Evolutionary conservation across 2,797 vertebrate genomes (phyloP), one percentile per base, ranked within the genome.

Genomic region (Muscicapa comitata): DNA sequence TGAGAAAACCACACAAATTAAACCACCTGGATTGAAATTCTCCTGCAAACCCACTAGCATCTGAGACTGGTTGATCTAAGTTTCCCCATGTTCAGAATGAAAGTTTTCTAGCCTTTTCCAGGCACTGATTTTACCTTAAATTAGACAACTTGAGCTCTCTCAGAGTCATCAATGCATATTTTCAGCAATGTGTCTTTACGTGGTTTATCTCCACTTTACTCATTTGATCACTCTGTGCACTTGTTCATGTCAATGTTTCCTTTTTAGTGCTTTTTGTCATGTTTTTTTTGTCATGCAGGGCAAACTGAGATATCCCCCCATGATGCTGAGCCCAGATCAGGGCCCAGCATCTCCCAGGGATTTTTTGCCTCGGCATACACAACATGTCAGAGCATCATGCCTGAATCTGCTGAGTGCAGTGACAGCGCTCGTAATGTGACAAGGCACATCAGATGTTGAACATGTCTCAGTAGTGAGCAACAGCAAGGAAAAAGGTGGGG

Each of bases 401-500:
- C 78, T 65, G 81, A 23, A 65, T 71, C n/a, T 4, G 0, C 20
- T 2, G 13, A 66, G 72, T 0, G 3, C 26, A 10, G 63, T 85
- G 91, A 91, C 82, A 76, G 81, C 29, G 17, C 85, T 74, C 3
- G 1, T 38, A 81, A 59, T 91, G 58, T 78, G 91, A 86, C 87
- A 88, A 43, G 57, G 66, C 79, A 86, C 65, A 68, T 67, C 78
- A 88, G 6, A 43, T 31, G 66, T 26, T 54, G 62, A 42, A 11
- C 40, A 9, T 16, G 19, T 37, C 78, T 43, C 37, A 50, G 70
- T 2, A 40, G 48, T 42, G 45, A 38, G 13, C 26, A 65, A 26
- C 43, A 43, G 29, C 8, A 5, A n/a, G 25, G 66, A 47, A 4
- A 54, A 65, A 43, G 0, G 4, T 1, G 24, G 50, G 16, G 14